Evolutionary conservation across 2,797 vertebrate genomes (phyloP), one percentile per base, ranked within the genome.

Genomic region (Typhlichthys eigenmanni): DNA sequence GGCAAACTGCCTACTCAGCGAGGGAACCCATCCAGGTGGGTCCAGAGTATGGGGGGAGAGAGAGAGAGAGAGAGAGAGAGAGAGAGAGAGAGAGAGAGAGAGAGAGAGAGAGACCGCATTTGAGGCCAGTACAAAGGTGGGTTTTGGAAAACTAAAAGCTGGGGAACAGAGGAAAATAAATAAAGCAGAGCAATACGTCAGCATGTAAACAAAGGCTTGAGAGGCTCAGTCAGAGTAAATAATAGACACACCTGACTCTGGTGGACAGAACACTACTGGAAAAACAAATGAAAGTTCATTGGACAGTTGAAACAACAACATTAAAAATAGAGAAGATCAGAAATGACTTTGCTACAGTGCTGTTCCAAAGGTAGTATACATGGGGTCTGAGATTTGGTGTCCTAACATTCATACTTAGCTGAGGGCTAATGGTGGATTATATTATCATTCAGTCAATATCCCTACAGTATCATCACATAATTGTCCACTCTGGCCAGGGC

Each of bases 11-110:
- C 60, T 34, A 49, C 71, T 78, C 48, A 63, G 77, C 66, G 5
- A 55, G 70, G 76, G 80, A 75, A 84, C 64, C 64, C 61, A 81
- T 82, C 68, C 70, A 64, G 52, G 24, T 24, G 24, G 24, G 24
- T 24, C 24, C 3, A 24, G 24, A 24, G 2, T 3, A 24, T 71
- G 64, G 66, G 56, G 49, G 53, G 45, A 62, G 43, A 13, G 57
- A 8, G 45, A 67, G 29, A 34, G 55, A 59, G 51, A 69, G 47
- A 46, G 19, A 16, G 55, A 43, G 49, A 49, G 47, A 60, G 60
- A 19, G 66, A 14, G 17, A 19, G 45, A 14, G 45, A 14, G 58
- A 11, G 38, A 66, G 24, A 54, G 56, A 60, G 49, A 74, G 48
- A 51, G 24, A 17, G 52, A 43, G 48, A 48, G 47, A 50, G 13